These are phyloP conservation scores for Athalia cordata DNA, from an alignment of 2,888 invertebrate species.

Conservation along the genomic window DNA sequence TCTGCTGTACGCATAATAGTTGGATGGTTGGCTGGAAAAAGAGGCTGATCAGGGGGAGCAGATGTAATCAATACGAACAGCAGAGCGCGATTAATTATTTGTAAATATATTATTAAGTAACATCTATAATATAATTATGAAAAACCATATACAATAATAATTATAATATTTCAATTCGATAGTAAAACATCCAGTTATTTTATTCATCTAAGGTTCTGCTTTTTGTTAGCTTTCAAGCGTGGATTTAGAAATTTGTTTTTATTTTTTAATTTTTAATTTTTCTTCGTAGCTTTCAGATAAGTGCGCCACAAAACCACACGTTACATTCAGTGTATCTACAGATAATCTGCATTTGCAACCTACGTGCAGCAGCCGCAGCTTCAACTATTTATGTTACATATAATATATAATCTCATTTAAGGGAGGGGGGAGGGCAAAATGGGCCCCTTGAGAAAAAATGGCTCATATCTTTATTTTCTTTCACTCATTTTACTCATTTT, in stretches of 20 bases:
- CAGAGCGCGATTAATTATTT: conserved; percentile 65
- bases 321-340: background rate
- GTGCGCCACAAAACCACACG: conserved; percentile 35
- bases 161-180: conserved; percentile 66
- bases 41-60: too few species aligned
- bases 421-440: too few species aligned
- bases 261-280: background rate
- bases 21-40: too few species aligned
- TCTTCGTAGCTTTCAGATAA: conserved; percentile 57
- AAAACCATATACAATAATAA: conserved; percentile 69
- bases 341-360: background rate
- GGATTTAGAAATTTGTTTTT: background rate
- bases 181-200: conserved; percentile 66
- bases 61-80: conserved; percentile 50
- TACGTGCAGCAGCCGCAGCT: background rate
- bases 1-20: too few species aligned
- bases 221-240: background rate
- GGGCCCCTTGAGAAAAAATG: too few species aligned
- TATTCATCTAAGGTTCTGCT: conserved; percentile 55
- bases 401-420: background rate
- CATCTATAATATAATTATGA: conserved; percentile 71
- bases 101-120: conserved; percentile 71
- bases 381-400: background rate
- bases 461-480: too few species aligned
- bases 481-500: too few species aligned